A percentile compares a stretch with the other conserved stretches of the same genome.
phyloP scores from a whole-genome alignment of 1,140 invertebrate genomes.

The Batillaria attramentaria region DNA sequence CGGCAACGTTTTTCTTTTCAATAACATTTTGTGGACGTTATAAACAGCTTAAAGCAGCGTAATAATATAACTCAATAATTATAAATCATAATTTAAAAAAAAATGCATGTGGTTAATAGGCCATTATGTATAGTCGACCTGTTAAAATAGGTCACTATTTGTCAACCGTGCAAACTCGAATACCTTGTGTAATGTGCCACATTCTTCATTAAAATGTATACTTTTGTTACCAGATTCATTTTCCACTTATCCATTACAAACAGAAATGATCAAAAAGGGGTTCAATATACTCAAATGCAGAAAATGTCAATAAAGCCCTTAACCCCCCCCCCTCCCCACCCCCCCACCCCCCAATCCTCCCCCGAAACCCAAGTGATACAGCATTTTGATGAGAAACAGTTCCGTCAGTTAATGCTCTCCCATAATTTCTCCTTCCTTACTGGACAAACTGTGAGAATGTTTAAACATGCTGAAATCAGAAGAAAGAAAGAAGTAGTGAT shows the following conservation, averaged over 20 bases:
- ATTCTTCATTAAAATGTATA: neutral
- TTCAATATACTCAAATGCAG: too few species aligned
- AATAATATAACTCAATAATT: neutral
- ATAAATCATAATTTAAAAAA: neutral
- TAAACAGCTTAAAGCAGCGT: too few species aligned
- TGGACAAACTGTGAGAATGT: neutral
- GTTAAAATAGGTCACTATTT: neutral
- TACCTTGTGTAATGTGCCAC: neutral
- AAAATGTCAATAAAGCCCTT: too few species aligned
- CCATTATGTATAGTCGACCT: too few species aligned
- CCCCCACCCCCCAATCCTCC: neutral
- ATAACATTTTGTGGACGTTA: too few species aligned
- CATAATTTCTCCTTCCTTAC: neutral
- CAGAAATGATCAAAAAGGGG: too few species aligned
- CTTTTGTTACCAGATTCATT: neutral
- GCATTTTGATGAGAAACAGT: neutral
- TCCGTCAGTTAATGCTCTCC: neutral
- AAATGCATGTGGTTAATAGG: too few species aligned
- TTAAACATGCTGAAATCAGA: neutral
- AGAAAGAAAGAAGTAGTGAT: neutral
- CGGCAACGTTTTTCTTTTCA: too few species aligned
- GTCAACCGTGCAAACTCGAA: too few species aligned
- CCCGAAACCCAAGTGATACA: too few species aligned
- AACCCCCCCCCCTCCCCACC: too few species aligned
- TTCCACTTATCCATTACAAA: neutral